phyloP scores from a whole-genome alignment of 2,888 invertebrate genomes.

The Xestia xanthographa region DNA sequence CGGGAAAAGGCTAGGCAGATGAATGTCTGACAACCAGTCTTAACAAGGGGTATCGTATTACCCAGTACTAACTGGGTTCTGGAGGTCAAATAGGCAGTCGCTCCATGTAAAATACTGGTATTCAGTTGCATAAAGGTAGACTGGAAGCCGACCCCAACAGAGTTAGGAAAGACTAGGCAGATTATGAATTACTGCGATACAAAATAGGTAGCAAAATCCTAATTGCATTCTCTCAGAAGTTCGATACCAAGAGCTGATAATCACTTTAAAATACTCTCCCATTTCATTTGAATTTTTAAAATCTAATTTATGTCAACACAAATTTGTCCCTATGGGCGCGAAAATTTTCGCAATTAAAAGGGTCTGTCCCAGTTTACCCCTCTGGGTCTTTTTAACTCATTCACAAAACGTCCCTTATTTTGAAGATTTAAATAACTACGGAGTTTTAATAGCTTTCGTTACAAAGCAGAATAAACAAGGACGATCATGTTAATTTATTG shows the following conservation, averaged over 20 bases:
- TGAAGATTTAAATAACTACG: conserved; percentile 56
- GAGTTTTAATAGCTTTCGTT: conserved; percentile 43
- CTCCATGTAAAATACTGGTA: too few species aligned
- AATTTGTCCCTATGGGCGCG: conserved; percentile 57
- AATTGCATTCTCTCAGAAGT: not conserved
- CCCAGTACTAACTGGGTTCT: too few species aligned
- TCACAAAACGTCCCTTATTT: conserved; percentile 55
- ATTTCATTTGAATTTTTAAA: conserved; percentile 39
- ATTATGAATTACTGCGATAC: too few species aligned
- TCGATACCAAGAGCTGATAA: conserved; percentile 9
- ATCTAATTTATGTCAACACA: conserved; percentile 57
- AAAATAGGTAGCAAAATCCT: not conserved
- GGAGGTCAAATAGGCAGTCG: too few species aligned
- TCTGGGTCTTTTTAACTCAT: conserved; percentile 64
- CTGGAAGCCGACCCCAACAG: too few species aligned
- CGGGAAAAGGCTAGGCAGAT: too few species aligned
- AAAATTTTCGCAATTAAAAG: conserved; percentile 65
- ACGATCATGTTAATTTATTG: conserved; percentile 39
- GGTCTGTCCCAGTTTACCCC: conserved; percentile 44
- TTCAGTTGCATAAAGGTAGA: too few species aligned
- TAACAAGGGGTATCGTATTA: too few species aligned
- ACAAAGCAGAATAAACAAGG: conserved; percentile 39
- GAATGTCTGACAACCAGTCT: too few species aligned
- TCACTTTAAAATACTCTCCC: conserved; percentile 21
- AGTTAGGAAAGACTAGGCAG: too few species aligned